Evolutionary conservation across 1,140 invertebrate genomes (phyloP).

Genomic region (Habropoda laboriosa): DNA sequence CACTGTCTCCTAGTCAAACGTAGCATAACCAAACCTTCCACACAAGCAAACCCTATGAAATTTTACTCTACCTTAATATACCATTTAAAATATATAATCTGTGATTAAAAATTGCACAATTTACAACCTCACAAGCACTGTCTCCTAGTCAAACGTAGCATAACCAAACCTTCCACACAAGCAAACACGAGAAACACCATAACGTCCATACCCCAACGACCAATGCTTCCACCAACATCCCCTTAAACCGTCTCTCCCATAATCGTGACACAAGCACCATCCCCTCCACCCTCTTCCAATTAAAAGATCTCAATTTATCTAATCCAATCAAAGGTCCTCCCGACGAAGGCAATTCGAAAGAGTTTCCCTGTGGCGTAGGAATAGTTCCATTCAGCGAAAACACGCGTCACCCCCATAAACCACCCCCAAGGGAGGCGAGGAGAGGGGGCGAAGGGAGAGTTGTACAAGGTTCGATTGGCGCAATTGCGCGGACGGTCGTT

Average conservation of each 20-base stretch:
- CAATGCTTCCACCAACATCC: no score
- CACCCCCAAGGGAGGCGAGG: background rate
- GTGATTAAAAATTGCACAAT: no score
- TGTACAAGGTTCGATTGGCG: slow-evolving; percentile 8
- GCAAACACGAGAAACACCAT: background rate
- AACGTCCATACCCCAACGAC: background rate
- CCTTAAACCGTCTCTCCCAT: background rate
- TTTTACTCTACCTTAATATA: no score
- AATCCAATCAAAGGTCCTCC: background rate
- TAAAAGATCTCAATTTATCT: slow-evolving; percentile 12
- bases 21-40: no score
- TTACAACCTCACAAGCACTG: no score
- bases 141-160: no score
- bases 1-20: no score
- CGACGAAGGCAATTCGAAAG: background rate
- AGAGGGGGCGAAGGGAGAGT: background rate
- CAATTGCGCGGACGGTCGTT: slow-evolving; percentile 42
- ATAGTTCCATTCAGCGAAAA: slow-evolving; percentile 45
- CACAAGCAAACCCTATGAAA: no score
- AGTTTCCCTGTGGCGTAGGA: background rate
- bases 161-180: background rate
- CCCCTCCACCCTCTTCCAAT: background rate
- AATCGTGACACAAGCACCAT: background rate
- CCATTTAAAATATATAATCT: no score
- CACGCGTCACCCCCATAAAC: slow-evolving; percentile 50